phyloP scores from a whole-genome alignment of 2,797 vertebrate species.

The Todus mexicanus region DNA sequence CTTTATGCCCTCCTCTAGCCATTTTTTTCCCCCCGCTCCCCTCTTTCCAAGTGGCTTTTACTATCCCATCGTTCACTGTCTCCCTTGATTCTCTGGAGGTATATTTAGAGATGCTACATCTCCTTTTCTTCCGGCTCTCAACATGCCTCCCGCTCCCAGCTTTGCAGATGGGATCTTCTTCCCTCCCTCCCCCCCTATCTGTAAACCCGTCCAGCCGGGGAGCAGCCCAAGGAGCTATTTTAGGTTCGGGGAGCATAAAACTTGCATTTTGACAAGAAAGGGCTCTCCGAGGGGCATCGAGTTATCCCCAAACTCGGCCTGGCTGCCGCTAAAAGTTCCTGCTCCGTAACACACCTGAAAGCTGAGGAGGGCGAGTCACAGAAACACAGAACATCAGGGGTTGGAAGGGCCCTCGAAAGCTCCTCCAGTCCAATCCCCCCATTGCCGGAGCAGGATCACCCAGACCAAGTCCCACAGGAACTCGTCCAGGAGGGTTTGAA shows the following conservation, averaged over 20 bases:
- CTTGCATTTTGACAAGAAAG: not conserved
- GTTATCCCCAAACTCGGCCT: not conserved
- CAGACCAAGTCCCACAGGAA: no score
- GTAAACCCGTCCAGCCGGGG: not conserved
- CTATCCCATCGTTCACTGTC: constrained; percentile 75
- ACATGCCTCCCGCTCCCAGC: constrained; percentile 15
- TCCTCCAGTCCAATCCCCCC: no score
- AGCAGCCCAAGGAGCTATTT: not conserved
- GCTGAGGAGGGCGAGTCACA: not conserved
- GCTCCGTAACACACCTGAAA: rapidly evolving
- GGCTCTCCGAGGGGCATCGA: rapidly evolving
- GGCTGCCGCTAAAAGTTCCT: not conserved
- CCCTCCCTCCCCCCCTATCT: constrained; percentile 13
- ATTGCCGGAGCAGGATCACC: no score
- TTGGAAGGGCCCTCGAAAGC: no score
- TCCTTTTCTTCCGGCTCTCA: constrained; percentile 78
- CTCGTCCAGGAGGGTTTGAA: no score
- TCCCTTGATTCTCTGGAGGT: constrained; percentile 79
- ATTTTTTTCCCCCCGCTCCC: constrained; percentile 59
- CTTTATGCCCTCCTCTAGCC: constrained; percentile 66
- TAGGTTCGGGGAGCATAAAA: not conserved
- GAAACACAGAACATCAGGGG: no score
- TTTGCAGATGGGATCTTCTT: constrained; percentile 67
- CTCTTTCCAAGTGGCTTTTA: constrained; percentile 74
- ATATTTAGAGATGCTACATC: constrained; percentile 74